phyloP scores from a whole-genome alignment of 2,888 invertebrate genomes.

The Chelonus formosanus region DNA sequence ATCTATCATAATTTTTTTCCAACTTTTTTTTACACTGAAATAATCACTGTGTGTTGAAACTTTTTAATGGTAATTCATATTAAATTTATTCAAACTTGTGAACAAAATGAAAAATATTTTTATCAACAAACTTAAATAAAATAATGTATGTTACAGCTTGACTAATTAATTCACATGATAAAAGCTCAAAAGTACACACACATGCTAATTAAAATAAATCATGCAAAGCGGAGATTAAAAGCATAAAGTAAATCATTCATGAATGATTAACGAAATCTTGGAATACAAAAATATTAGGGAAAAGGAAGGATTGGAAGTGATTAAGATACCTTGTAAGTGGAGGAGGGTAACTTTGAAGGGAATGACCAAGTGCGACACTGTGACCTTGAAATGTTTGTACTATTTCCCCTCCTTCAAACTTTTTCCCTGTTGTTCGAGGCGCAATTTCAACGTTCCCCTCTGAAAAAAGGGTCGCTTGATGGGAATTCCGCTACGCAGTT shows the following conservation, averaged over 20 bases:
- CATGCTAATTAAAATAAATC: conserved; percentile 1
- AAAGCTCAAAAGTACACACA: neutral
- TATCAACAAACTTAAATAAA: too few relatives aligned
- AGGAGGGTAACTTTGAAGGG: conserved; percentile 79
- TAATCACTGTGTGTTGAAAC: too few relatives aligned
- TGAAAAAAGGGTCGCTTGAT: conserved; percentile 55
- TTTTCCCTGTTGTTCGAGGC: conserved; percentile 68
- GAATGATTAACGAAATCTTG: neutral
- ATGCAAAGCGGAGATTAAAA: conserved; percentile 6
- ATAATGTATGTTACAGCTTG: too few relatives aligned
- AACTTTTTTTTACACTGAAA: too few relatives aligned
- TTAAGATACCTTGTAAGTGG: conserved; percentile 75
- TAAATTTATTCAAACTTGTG: too few relatives aligned
- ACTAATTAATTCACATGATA: too few relatives aligned
- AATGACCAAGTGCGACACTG: conserved; percentile 72
- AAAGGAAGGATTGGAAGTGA: neutral
- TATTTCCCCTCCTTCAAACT: conserved; percentile 66
- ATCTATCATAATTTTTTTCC: too few relatives aligned
- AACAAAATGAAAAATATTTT: too few relatives aligned
- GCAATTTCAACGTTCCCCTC: conserved; percentile 76
- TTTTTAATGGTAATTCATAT: too few relatives aligned
- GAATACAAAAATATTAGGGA: neutral
- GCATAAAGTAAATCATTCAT: neutral
- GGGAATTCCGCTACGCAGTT: conserved; percentile 1
- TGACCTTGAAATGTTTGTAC: conserved; percentile 61